phyloP scores from a whole-genome alignment of 2,113 vertebrate species.

The Steatornis caripensis region DNA sequence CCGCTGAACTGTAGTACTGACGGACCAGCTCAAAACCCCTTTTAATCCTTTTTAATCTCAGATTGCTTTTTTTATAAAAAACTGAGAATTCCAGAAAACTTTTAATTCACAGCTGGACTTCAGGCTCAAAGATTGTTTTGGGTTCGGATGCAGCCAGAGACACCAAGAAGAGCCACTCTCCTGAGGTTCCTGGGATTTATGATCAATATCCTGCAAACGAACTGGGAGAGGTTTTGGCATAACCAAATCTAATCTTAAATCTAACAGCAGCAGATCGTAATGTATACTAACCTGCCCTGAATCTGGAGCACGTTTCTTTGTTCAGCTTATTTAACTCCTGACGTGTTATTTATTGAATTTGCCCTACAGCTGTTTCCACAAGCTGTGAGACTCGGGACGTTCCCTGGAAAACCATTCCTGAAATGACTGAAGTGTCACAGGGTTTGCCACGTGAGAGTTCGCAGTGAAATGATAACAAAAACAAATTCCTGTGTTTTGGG shows the following conservation, averaged over 20 bases:
- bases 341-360: background rate
- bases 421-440: background rate
- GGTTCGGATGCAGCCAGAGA: background rate
- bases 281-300: background rate
- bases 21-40: background rate
- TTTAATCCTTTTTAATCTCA: background rate
- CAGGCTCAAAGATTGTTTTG: background rate
- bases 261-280: background rate
- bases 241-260: background rate
- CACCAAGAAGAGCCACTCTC: background rate
- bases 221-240: background rate
- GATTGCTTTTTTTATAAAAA: no score
- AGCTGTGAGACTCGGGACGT: background rate
- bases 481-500: background rate
- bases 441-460: background rate
- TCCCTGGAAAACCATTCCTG: background rate
- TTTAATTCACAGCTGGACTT: background rate
- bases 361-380: conserved; percentile 18
- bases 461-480: background rate
- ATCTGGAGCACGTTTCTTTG: background rate
- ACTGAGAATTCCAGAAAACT: background rate
- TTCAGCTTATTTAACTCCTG: background rate
- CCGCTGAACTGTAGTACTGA: background rate
- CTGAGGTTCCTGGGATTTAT: background rate
- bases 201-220: background rate